Percentiles rank a stretch among this genome's conserved stretches.
phyloP scores from a whole-genome alignment of 2,797 vertebrate species.

The Valencia hispanica region DNA sequence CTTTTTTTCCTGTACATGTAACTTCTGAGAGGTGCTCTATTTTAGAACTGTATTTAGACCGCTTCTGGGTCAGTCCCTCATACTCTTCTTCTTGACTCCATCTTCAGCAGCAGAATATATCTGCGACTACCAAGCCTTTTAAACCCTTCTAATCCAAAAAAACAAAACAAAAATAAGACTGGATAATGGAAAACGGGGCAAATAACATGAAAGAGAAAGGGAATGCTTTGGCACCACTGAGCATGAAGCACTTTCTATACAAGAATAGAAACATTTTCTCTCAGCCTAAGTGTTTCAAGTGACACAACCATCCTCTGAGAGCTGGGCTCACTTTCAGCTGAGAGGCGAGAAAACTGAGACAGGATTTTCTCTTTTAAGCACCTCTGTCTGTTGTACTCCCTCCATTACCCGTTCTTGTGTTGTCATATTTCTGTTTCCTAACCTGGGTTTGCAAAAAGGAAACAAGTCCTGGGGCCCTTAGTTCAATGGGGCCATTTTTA shows the following conservation, averaged over 20 bases:
- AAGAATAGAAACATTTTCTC: slow-evolving; percentile 1
- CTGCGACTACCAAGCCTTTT: background rate
- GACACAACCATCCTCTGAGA: background rate
- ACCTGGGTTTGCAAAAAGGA: background rate
- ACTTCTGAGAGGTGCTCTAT: background rate
- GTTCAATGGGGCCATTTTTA: background rate
- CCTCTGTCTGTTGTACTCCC: background rate
- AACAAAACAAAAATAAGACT: background rate
- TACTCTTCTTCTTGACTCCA: background rate
- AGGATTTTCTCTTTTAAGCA: background rate
- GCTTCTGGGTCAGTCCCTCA: slow-evolving; percentile 3
- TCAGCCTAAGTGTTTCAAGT: background rate
- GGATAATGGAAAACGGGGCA: background rate
- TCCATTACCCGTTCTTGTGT: background rate
- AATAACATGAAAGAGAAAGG: background rate
- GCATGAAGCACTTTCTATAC: background rate
- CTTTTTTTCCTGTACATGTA: background rate
- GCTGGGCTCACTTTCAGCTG: background rate
- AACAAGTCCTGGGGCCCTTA: background rate
- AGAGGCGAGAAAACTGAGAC: background rate
- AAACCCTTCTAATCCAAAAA: background rate
- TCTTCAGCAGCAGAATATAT: background rate
- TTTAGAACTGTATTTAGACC: background rate
- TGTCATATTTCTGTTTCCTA: background rate
- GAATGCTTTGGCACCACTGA: background rate